Percentiles rank a stretch among this genome's conserved stretches.
Conservation (phyloP, 2,888 invertebrate genomes). For the Harpalus rubripes region DNA sequence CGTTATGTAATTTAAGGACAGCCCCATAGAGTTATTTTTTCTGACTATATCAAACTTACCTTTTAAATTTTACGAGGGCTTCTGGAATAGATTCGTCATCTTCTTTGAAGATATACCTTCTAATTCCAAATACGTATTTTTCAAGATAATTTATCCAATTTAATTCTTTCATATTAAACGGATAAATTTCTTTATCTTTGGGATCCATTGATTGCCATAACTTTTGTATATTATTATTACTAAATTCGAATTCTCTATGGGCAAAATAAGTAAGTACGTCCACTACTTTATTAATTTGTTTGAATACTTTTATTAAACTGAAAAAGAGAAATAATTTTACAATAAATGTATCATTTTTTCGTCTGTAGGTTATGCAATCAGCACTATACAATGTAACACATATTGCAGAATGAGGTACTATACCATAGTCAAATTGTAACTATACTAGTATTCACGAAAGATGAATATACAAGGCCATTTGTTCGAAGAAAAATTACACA, state of each 20-base stretch:
- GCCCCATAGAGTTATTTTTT: no score
- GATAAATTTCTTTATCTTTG: conserved; percentile 81
- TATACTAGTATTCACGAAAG: no score
- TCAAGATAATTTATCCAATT: conserved; percentile 87
- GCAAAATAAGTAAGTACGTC: conserved; percentile 87
- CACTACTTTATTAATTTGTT: conserved; percentile 88
- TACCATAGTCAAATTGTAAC: no score
- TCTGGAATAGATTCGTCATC: conserved; percentile 83
- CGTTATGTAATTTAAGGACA: no score
- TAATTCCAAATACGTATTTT: conserved; percentile 85
- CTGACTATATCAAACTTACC: background rate
- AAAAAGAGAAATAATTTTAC: conserved; percentile 67
- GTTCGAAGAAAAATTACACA: no score
- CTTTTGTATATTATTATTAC: conserved; percentile 81
- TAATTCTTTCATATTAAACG: conserved; percentile 85
- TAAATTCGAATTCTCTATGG: conserved; percentile 85
- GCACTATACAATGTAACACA: no score
- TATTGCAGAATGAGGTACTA: background rate
- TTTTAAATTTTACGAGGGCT: conserved; percentile 73
- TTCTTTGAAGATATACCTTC: conserved; percentile 89
- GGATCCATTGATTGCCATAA: conserved; percentile 80
- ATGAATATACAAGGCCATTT: no score
- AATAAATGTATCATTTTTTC: no score
- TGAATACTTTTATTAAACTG: conserved; percentile 89
- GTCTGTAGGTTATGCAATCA: no score